These are phyloP conservation scores for Aphelocoma californica DNA, from an alignment of 2,797 vertebrate genomes.

Conservation along the genomic window DNA sequence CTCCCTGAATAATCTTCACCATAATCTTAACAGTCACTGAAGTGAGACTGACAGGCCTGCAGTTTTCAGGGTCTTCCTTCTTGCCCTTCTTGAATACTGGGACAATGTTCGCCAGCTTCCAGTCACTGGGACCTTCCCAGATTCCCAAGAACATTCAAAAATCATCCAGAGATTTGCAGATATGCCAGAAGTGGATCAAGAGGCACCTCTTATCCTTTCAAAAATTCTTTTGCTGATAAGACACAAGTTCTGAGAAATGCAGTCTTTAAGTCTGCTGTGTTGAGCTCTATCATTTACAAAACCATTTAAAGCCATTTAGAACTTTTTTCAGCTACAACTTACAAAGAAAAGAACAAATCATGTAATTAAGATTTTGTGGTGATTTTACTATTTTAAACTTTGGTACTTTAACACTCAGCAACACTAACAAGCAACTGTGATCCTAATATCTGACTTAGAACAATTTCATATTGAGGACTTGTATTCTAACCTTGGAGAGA, in stretches of 20 bases:
- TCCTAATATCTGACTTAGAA: background rate
- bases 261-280: background rate
- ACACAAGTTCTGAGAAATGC: background rate
- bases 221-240: background rate
- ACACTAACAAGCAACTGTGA: constrained; percentile 6
- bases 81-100: background rate
- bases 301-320: background rate
- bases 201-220: background rate
- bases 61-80: background rate
- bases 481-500: background rate
- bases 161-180: background rate
- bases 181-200: background rate
- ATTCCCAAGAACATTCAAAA: background rate
- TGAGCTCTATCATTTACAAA: background rate
- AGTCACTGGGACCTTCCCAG: too few species aligned
- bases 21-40: background rate
- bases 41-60: background rate
- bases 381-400: constrained; percentile 29
- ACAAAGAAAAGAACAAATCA: background rate
- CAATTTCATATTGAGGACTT: background rate
- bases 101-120: background rate
- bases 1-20: background rate
- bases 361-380: background rate
- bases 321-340: background rate
- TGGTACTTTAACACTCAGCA: background rate